A percentile compares a stretch with the other conserved stretches of the same genome.
Conservation (phyloP, 1,140 invertebrate genomes). For the Oedothorax gibbosus region DNA sequence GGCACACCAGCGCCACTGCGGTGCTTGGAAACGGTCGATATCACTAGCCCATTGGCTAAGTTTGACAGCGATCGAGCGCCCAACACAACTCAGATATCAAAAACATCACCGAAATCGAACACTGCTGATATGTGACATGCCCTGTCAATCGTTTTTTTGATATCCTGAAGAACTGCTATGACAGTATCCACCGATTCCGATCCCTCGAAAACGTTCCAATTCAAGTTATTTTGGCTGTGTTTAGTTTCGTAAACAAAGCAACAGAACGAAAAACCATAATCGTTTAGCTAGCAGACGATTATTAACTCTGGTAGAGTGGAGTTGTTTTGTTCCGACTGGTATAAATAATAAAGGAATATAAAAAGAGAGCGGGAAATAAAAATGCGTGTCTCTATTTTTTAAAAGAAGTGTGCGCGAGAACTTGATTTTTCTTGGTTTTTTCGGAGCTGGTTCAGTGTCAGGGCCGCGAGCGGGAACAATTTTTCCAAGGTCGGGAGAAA, state of each 20-base stretch:
- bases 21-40: conserved; percentile 39
- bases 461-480: conserved; percentile 18
- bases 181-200: background rate
- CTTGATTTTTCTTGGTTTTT: conserved; percentile 30
- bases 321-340: too few species aligned
- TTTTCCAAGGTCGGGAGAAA: conserved; percentile 33
- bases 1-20: conserved; percentile 47
- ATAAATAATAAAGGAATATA: background rate
- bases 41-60: conserved; percentile 19
- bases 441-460: conserved; percentile 29
- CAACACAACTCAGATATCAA: conserved; percentile 23
- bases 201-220: background rate
- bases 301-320: too few species aligned
- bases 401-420: conserved; percentile 2
- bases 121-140: background rate
- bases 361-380: background rate
- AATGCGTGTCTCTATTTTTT: background rate
- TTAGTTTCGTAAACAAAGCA: background rate
- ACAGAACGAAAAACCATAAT: background rate
- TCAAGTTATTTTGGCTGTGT: too few species aligned
- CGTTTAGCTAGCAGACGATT: too few species aligned
- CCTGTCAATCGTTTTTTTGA: conserved; percentile 12
- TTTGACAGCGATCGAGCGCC: conserved; percentile 8
- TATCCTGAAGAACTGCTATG: background rate
- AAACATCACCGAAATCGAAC: conserved; percentile 16